Base-by-base conservation (phyloP, 2,797 vertebrate genomes). In the Tapera naevia region DNA sequence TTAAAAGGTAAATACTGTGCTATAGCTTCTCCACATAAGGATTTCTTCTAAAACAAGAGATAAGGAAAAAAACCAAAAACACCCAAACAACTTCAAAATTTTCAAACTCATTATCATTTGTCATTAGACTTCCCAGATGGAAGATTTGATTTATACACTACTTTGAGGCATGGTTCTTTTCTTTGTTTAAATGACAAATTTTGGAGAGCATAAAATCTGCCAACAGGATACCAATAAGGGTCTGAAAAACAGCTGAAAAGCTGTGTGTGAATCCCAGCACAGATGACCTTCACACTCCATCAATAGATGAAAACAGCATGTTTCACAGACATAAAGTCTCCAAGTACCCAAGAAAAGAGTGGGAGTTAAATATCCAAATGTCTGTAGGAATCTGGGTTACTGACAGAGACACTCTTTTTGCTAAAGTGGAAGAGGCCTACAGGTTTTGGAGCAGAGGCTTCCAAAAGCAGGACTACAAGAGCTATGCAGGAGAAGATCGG, bases 1-100 rank as follows among this genome's bases (percentile, higher is more conserved):
- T 61, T 85, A 92, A 80, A 73, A 72, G 30, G 83, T 2, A 89
- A 91, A 43, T 48, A 39, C 16, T 9, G 22, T 50, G 11, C 71
- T 62, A 33, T 41, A 83, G 35, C 22, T 60, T 85, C 75, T 93
- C 51, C 35, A 23, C 21, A 7, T 53, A 74, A 56, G 71, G 28
- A 60, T 30, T 81, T 82, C 43, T 84, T 94, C 79, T 64, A 79
- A 91, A 94, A 67, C 7, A 83, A 74, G 57, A 89, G 60, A 80
- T 78, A 54, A 95, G 69, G 86, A 46, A 46, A 62, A 70, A 58
- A 58, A 75, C n/a, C n/a, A 86, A 60, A 53, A 86, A 45, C 18
- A 69, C 17, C 48, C 65, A 61, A 81, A 85, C 5, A 25, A 72
- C 57, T 87, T 90, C 23, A 70, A n/a, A 74, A 64, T 56, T 88